phyloP scores from a whole-genome alignment of 2,888 invertebrate genomes.

The Torymus auratus region DNA sequence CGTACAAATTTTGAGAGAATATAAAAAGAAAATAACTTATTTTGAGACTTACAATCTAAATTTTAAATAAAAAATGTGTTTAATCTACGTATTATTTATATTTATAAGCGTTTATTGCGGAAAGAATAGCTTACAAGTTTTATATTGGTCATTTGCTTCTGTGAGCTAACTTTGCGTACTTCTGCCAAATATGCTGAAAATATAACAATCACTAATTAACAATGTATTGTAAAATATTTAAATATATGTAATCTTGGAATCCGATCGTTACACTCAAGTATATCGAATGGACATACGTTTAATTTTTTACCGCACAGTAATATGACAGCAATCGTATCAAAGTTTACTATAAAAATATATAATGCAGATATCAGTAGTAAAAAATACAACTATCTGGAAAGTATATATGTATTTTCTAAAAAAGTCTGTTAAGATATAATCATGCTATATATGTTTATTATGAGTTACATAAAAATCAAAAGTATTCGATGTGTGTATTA shows the following conservation, averaged over 20 bases:
- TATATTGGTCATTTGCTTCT: conserved; percentile 25
- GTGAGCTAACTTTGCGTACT: conserved; percentile 27
- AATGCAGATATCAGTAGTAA: not conserved
- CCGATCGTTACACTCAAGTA: too few species aligned
- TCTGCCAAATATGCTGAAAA: conserved; percentile 40
- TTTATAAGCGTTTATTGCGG: conserved; percentile 9
- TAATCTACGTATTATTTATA: conserved; percentile 27
- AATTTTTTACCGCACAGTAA: too few species aligned
- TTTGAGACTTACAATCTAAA: conserved; percentile 9
- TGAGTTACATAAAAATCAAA: conserved; percentile 16
- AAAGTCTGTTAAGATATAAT: not conserved
- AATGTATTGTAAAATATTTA: not conserved
- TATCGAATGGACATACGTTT: too few species aligned
- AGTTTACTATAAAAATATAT: not conserved
- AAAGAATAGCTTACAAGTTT: conserved; percentile 25
- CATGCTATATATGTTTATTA: conserved; percentile 18
- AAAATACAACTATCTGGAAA: conserved; percentile 12
- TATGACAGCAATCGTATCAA: too few species aligned
- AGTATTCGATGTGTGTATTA: conserved; percentile 33
- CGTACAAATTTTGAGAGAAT: conserved; percentile 19
- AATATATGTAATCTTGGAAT: too few species aligned
- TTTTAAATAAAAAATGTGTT: not conserved
- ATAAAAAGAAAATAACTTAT: conserved; percentile 7
- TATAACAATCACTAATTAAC: conserved; percentile 3
- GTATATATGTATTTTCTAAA: not conserved